Base-by-base conservation (phyloP, 2,888 invertebrate species). In the Tyria jacobaeae region DNA sequence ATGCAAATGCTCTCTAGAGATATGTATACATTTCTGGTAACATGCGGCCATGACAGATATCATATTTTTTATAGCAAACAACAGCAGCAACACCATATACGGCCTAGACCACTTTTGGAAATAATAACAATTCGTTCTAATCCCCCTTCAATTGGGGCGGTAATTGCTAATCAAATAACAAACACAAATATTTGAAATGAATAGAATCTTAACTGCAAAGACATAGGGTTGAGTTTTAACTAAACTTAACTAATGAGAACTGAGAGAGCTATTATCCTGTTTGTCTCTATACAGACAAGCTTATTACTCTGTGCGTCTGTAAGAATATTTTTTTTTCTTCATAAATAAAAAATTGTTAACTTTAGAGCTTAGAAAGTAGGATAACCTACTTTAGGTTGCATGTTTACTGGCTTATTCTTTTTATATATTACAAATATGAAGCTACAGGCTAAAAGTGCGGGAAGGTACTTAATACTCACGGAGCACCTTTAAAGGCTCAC, bases 141-240 rank as follows among this genome's bases (percentile, higher is more conserved):
- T 60, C 55, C 55, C 48, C 55, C 57, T 50, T 54, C 44, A 61
- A 70, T 64, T 64, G 64, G 55, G 55, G 55, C 41, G 34, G 35
- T 62, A 62, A 70, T 52, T 27, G 63, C 15, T 27, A 51, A 62
- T 73, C 62, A 73, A 62, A 67, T 66, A 54, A 59, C 57, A 65
- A 50, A 48, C 25, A 21, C 10, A 10, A 0, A n/a, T 3, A 39
- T 0, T 10, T 12, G 12, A 44, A 39, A 10, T 34, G 12, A n/a
- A 70, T 62, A 31, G 24, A 39, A 70, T 37, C 60, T 57, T 75
- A 63, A 1, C 0, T 0, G 0, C 0, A 12, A 6, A 0, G 0
- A 0, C 0, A 0, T 47, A 60, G 37, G 34, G 61, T 65, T 27
- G n/a, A 7, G 7, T 49, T 60, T 68, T 1, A 1, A 10, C 37